Conservation (phyloP, 92 coral and sea anemone species). For the Umimayanthus chanpuru region DNA sequence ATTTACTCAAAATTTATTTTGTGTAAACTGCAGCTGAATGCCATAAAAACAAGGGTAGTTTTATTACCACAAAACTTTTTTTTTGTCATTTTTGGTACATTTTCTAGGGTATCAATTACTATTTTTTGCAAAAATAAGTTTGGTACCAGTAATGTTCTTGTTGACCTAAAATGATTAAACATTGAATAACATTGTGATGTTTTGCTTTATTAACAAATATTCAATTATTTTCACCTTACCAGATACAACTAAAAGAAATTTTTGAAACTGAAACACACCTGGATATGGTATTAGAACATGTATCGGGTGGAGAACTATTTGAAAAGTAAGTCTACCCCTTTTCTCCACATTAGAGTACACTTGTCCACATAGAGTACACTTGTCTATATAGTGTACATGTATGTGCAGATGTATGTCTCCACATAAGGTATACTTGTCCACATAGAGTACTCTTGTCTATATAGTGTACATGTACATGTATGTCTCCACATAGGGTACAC, state of each 20-base stretch:
- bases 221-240: background rate
- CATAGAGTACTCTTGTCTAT: background rate
- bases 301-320: conserved; percentile 96
- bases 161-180: background rate
- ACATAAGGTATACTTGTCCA: background rate
- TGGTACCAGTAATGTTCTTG: no score
- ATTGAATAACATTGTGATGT: background rate
- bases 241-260: conserved; percentile 90
- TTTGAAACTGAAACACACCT: conserved; percentile 85
- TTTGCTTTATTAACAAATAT: no score
- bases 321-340: conserved; percentile 67
- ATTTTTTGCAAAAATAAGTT: no score
- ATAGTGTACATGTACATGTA: background rate
- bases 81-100: no score
- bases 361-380: background rate
- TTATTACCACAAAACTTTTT: no score
- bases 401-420: background rate
- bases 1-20: no score
- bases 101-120: no score
- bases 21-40: no score
- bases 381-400: background rate
- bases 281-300: conserved; percentile 86
- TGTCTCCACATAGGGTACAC: background rate
- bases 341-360: background rate
- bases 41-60: no score